phyloP scores from a whole-genome alignment of 2,113 vertebrate genomes.

The Grantiella picta region DNA sequence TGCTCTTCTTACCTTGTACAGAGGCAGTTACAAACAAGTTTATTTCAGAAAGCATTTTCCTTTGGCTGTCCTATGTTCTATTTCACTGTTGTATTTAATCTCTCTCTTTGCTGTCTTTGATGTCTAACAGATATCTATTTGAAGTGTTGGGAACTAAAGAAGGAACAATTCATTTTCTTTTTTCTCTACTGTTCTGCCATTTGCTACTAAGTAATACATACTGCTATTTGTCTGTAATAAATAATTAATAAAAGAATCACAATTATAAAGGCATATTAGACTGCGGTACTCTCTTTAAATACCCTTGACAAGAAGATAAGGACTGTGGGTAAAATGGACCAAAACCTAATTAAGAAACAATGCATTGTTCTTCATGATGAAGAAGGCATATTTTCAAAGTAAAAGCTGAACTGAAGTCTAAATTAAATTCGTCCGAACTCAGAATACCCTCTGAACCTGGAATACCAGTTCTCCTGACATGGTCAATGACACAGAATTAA shows the following conservation, averaged over 20 bases:
- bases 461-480: background rate
- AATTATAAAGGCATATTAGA: background rate
- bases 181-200: background rate
- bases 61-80: background rate
- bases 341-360: background rate
- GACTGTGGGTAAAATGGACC: background rate
- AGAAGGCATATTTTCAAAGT: background rate
- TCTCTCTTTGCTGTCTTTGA: slow-evolving; percentile 40
- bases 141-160: slow-evolving; percentile 36
- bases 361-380: background rate
- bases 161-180: slow-evolving; percentile 28
- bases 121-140: slow-evolving; percentile 29
- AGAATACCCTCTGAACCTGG: background rate
- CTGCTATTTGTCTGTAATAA: background rate
- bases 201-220: background rate
- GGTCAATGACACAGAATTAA: background rate
- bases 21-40: background rate
- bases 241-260: background rate
- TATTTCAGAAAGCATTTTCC: background rate
- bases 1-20: background rate
- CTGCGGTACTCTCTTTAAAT: background rate
- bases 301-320: background rate
- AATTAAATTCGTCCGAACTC: background rate
- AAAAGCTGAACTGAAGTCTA: background rate
- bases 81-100: slow-evolving; percentile 40